Base-by-base conservation (phyloP, 1,140 invertebrate genomes). In the Cydia strobilella region DNA sequence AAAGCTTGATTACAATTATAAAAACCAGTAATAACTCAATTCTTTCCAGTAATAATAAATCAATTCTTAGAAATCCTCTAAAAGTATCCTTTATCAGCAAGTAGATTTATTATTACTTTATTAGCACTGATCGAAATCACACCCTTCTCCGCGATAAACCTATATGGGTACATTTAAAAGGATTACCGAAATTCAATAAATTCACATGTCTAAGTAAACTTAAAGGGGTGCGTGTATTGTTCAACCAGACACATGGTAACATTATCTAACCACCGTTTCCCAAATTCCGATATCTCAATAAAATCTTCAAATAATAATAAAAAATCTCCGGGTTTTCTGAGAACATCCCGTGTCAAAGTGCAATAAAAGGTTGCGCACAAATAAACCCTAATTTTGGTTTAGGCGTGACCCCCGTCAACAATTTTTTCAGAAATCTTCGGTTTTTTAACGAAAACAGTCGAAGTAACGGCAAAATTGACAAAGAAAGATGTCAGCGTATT, bases 321-420 rank as follows among this genome's bases (percentile, higher is more conserved):
- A 86, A 84, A 82, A 79, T 77, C 39, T 90, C 82, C 73, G 86
- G 86, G 87, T 88, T 90, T 90, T 90, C 85, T 86, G 84, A 86
- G 82, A 81, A 78, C 82, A 89, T 90, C 85, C 83, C 87, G 86
- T 92, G 90, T 92, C 90, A 92, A 90, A 92, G 90, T 91, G 90
- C 90, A 90, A 86, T 86, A 82, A 89, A 88, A 90, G 88, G 88
- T 91, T 89, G 86, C 82, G 77, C 84, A 79, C 84, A 80, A 87
- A 85, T 86, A 90, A 87, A 87, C 86, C 87, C 86, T 91, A 91
- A 92, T 92, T 92, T 91, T 80, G 89, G 88, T 86, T 85, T 76
- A 83, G 88, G 90, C 88, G 88, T 90, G 90, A 91, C 90, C 90
- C 90, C 89, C 89, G 85, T 93, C 90, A 93, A 88, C 90, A 85